phyloP scores from a whole-genome alignment of 2,888 invertebrate genomes.

The Perizoma affinitatum region DNA sequence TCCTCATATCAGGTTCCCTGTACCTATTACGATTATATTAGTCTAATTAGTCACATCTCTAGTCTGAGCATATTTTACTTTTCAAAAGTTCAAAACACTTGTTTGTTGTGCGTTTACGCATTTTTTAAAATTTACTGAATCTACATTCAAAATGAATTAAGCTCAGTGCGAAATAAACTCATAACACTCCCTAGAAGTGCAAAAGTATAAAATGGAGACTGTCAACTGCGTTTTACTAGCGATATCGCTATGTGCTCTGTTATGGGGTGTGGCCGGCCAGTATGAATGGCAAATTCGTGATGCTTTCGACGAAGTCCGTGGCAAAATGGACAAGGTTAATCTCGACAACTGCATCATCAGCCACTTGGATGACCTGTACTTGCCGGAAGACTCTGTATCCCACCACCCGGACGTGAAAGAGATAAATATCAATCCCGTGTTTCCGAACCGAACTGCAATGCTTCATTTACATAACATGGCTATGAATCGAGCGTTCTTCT shows the following conservation, averaged over 20 bases:
- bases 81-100: slow-evolving; percentile 23
- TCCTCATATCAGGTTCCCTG: too few species aligned
- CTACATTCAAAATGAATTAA: slow-evolving; percentile 31
- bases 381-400: slow-evolving; percentile 93
- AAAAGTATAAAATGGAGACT: slow-evolving; percentile 61
- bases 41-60: too few species aligned
- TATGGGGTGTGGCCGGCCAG: slow-evolving; percentile 90
- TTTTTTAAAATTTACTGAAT: slow-evolving; percentile 3
- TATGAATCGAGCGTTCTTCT: slow-evolving; percentile 97
- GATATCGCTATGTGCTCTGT: slow-evolving; percentile 68
- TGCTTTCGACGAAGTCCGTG: slow-evolving; percentile 94
- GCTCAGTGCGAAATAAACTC: slow-evolving; percentile 14
- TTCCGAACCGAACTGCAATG: slow-evolving; percentile 96
- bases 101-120: slow-evolving; percentile 8
- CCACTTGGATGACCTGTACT: slow-evolving; percentile 91
- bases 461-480: slow-evolving; percentile 98
- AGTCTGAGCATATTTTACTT: slow-evolving; percentile 1
- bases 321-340: slow-evolving; percentile 92
- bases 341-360: slow-evolving; percentile 95
- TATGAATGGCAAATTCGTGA: slow-evolving; percentile 97
- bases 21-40: too few species aligned
- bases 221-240: slow-evolving; percentile 60
- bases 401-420: slow-evolving; percentile 97
- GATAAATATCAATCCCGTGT: slow-evolving; percentile 96
- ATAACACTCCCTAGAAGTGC: slow-evolving; percentile 22